Evolutionary conservation across 2,888 invertebrate genomes (phyloP), one percentile per base, ranked within the genome.

Genomic region (Globia sparganii): DNA sequence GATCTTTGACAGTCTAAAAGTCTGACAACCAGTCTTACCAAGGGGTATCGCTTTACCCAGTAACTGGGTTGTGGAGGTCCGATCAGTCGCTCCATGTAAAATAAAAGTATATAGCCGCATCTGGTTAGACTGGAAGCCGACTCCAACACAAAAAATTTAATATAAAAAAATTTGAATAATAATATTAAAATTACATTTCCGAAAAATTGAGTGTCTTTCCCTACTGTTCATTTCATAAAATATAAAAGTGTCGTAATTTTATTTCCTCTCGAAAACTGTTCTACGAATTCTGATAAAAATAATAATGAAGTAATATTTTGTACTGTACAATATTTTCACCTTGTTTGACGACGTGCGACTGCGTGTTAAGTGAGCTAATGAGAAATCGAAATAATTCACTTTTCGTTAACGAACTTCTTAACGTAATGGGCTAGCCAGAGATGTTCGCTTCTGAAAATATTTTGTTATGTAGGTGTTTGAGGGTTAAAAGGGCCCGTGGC

Each of bases 281-380:
- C 43, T 6, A 78, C 76, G 64, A 68, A 72, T 68, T 28, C 62
- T 66, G 76, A 78, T 80, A 64, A 75, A 72, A 64, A 61, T 37
- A 75, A 72, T 77, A 86, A 34, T 79, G 75, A 59, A 66, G 40
- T 58, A 0, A 25, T 8, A 67, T 75, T 75, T 77, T 78, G 69
- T 77, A 25, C 37, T 79, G 68, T 71, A 67, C 62, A 76, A 74
- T 61, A 77, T 78, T 74, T 71, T 66, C 61, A 43, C 40, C 13
- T 53, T 49, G n/a, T 65, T 65, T 53, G 15, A 56, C 13, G 28
- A 37, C 34, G 9, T 62, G 53, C 25, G 28, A 53, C n/a, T 2
- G 25, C 21, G 21, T 40, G 34, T 9, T 34, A 59, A 68, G 34
- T 40, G 56, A 53, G 43, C 59, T 72, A 75, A 70, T 82, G 83